phyloP scores from a whole-genome alignment of 2,113 vertebrate species.

The Cathartes aura region DNA sequence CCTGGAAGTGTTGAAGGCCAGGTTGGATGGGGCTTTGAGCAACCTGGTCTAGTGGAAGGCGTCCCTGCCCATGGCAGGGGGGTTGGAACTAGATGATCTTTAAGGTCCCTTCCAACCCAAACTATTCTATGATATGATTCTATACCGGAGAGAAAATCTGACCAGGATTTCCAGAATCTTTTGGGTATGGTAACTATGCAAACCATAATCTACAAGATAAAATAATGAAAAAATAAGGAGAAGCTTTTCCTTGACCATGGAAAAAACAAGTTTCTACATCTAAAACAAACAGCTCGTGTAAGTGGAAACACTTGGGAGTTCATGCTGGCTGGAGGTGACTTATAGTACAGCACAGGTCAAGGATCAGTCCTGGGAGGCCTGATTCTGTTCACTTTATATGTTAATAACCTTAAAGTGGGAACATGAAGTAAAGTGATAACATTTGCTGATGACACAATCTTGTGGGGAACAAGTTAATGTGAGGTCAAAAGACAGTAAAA shows the following conservation, averaged over 20 bases:
- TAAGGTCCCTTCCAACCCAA: too few species aligned
- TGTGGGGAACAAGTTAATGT: background rate
- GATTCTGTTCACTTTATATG: background rate
- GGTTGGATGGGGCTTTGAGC: too few species aligned
- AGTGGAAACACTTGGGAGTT: background rate
- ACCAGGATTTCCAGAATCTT: background rate
- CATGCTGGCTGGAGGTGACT: background rate
- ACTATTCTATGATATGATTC: too few species aligned
- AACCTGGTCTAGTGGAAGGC: too few species aligned
- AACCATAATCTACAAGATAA: background rate
- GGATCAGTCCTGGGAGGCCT: background rate
- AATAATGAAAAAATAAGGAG: background rate
- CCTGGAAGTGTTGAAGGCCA: too few species aligned
- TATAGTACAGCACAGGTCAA: background rate
- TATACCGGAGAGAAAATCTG: background rate
- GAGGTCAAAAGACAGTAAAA: background rate
- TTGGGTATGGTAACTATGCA: background rate
- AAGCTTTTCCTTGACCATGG: background rate
- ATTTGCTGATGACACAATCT: background rate
- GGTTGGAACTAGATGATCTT: too few species aligned
- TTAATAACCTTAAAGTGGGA: background rate
- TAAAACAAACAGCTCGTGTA: background rate
- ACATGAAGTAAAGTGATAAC: background rate
- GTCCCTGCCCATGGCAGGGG: too few species aligned
- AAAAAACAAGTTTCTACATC: background rate